Evolutionary conservation across 1,140 invertebrate species (phyloP), one percentile per base, ranked within the genome.

Genomic region (Heliconius himera): DNA sequence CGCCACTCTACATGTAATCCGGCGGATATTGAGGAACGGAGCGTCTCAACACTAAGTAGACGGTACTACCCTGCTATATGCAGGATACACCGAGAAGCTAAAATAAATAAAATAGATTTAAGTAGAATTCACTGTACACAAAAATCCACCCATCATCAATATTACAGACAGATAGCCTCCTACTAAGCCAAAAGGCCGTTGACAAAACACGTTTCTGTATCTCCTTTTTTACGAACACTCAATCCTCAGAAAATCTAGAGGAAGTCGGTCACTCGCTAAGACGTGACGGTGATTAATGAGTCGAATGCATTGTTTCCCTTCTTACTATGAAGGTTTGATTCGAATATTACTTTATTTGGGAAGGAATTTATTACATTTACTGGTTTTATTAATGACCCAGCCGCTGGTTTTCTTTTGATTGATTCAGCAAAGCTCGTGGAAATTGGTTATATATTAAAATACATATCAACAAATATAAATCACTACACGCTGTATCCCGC

Each of bases 291-390:
- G 26, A 29, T 29, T 29, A 29, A 90, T 88, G 87, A 85, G 76
- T 75, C 70, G 71, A 84, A 84, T 86, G 82, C 85, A 87, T 88
- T 89, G 86, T 89, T 84, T 81, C 77, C 71, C 70, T 80, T 78
- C 73, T 79, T 71, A 77, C 60, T 84, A 79, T 77, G 78, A 81
- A 78, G 78, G 76, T 70, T 70, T 77, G 26, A 49, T 70, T 75
- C 74, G 36, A 76, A 76, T 76, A 76, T 76, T 70, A 49, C 60
- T 76, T 76, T 70, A 76, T 76, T 76, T 66, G 22, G 54, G 54
- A 54, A 36, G 70, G 8, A 76, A 20, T 70, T 76, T 20, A 36
- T 22, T 29, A 29, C 29, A 29, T 29, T 29, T 29, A 29, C 29
- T 29, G 29, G 29, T 29, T 29, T 29, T 29, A 29, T 29, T 29